phyloP scores from a whole-genome alignment of 2,113 vertebrate species.

The Microtus oregoni region DNA sequence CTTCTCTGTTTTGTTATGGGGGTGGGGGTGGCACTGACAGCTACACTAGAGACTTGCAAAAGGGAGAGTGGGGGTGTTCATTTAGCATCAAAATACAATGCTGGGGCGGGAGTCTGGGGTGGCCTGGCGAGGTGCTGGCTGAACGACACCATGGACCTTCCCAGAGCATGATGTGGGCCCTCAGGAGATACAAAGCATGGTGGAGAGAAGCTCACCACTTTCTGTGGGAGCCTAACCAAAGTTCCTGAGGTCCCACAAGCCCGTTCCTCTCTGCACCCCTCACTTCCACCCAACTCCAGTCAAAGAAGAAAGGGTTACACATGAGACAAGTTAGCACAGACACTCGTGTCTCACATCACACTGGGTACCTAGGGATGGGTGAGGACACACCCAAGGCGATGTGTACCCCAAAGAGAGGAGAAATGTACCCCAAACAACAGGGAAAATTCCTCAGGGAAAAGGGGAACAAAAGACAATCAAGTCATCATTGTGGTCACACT shows the following conservation, averaged over 20 bases:
- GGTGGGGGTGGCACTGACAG: slow-evolving; percentile 29
- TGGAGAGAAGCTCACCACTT: neutral
- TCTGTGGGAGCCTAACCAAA: neutral
- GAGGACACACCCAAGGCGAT: slow-evolving; percentile 74
- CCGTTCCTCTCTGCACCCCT: slow-evolving; percentile 45
- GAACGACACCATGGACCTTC: neutral
- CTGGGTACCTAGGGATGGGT: slow-evolving; percentile 73
- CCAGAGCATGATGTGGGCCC: slow-evolving; percentile 41
- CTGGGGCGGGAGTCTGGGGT: slow-evolving; percentile 57
- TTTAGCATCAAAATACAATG: slow-evolving; percentile 74
- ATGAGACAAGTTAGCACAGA: slow-evolving; percentile 85
- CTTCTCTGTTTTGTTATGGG: slow-evolving; percentile 57
- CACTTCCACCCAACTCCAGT: slow-evolving; percentile 73
- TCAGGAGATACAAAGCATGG: slow-evolving; percentile 36
- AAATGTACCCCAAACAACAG: slow-evolving; percentile 71
- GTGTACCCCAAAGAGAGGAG: slow-evolving; percentile 81
- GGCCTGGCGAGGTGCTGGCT: slow-evolving; percentile 62
- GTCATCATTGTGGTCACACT: slow-evolving; percentile 90
- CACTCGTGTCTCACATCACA: slow-evolving; percentile 83
- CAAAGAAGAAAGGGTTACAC: slow-evolving; percentile 79
- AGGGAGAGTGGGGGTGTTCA: neutral
- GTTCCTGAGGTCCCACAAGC: neutral
- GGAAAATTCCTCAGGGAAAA: slow-evolving; percentile 64
- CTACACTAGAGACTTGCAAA: slow-evolving; percentile 62
- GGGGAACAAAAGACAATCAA: slow-evolving; percentile 88